Conservation (phyloP, 2,888 invertebrate genomes). For the Eristalis arbustorum region DNA sequence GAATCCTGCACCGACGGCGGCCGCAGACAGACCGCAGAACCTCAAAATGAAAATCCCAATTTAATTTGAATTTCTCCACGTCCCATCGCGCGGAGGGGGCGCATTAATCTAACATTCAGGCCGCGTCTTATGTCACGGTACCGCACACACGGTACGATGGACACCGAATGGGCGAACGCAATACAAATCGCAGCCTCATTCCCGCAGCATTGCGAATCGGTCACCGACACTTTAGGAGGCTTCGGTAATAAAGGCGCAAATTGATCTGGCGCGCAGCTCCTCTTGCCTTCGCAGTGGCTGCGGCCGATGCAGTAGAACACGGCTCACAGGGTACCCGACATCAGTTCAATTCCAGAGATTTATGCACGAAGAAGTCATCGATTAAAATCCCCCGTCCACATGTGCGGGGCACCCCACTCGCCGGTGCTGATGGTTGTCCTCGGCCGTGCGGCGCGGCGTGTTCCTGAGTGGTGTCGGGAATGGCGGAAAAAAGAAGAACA, state of each 20-base stretch:
- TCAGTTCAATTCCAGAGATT: conserved; percentile 53
- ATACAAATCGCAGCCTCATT: conserved; percentile 28
- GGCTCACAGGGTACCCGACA: conserved; percentile 28
- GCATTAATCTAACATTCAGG: conserved; percentile 57
- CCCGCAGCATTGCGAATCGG: conserved; percentile 57
- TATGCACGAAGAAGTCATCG: conserved; percentile 65
- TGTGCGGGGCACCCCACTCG: neutral
- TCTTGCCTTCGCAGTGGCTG: neutral
- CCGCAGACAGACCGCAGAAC: conserved; percentile 35
- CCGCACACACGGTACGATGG: conserved; percentile 26
- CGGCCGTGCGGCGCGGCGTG: neutral
- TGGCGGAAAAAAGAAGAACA: conserved; percentile 31
- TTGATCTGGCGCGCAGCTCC: conserved; percentile 65
- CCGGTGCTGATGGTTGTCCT: conserved; percentile 40
- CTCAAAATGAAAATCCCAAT: conserved; percentile 51
- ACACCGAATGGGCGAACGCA: neutral
- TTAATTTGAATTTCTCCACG: conserved; percentile 64
- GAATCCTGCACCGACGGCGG: neutral
- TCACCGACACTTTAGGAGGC: conserved; percentile 63
- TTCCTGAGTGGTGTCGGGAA: neutral
- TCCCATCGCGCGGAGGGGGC: conserved; percentile 1
- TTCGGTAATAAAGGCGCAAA: conserved; percentile 63
- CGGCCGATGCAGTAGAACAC: conserved; percentile 12
- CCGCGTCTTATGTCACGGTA: conserved; percentile 46
- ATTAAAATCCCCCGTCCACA: conserved; percentile 50